A percentile compares a stretch with the other conserved stretches of the same genome.
Conservation (phyloP, 1,140 invertebrate species). For the Rhagoletis pomonella region DNA sequence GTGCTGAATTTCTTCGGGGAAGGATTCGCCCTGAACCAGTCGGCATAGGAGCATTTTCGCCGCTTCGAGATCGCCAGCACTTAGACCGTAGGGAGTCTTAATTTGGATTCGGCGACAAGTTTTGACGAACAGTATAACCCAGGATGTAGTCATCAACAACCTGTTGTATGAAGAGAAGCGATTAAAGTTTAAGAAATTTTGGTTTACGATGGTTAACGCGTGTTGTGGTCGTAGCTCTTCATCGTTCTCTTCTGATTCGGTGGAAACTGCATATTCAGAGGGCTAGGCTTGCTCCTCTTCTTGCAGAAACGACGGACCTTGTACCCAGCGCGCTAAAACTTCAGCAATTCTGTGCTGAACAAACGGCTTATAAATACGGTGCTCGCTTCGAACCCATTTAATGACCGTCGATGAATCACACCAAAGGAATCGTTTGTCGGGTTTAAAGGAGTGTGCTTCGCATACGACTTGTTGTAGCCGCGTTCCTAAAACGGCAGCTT, state of each 20-base stretch:
- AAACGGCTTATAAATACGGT: slow-evolving; percentile 56
- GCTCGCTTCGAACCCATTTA: slow-evolving; percentile 5
- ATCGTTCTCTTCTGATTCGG: background rate
- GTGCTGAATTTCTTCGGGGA: background rate
- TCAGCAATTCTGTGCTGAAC: slow-evolving; percentile 62
- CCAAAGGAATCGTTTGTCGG: too few species aligned
- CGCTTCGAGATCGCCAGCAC: background rate
- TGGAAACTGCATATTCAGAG: too few species aligned
- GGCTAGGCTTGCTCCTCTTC: background rate
- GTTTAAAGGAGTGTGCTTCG: background rate
- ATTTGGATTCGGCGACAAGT: background rate
- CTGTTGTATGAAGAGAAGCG: background rate
- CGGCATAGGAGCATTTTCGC: background rate
- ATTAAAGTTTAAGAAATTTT: background rate
- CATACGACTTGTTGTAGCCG: slow-evolving; percentile 59
- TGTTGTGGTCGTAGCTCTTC: background rate
- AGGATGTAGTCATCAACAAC: background rate
- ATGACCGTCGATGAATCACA: slow-evolving; percentile 2
- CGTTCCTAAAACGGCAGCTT: background rate
- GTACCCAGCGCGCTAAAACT: slow-evolving; percentile 59
- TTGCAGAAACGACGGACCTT: slow-evolving; percentile 6
- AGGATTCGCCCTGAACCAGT: background rate
- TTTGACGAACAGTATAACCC: background rate
- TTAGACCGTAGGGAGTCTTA: background rate
- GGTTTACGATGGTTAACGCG: background rate